Base-by-base conservation (phyloP, 2,113 vertebrate genomes). In the Camelus dromedarius region DNA sequence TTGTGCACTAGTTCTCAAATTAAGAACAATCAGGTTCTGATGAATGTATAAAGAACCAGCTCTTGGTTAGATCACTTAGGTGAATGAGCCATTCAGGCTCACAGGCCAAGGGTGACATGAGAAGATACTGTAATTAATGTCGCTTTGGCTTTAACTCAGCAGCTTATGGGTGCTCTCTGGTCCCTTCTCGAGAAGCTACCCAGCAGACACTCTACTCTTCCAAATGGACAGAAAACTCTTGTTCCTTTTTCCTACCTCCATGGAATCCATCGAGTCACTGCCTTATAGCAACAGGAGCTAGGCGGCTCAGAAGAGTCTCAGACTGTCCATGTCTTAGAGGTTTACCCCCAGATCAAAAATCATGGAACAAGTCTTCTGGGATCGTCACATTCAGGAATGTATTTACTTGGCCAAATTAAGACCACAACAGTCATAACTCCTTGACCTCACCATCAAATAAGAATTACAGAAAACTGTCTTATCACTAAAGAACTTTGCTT, bases 401-500 rank as follows among this genome's bases (percentile, higher is more conserved):
- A 67, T 35, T 89, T 89, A 92, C 32, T 89, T n/a, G 18, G 26
- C 42, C 58, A 54, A 66, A 72, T 30, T 58, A 92, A 58, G 38
- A 28, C n/a, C 62, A 72, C 24, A 50, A 69, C 1, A 77, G 28
- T 70, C 9, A 82, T 1, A 92, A 46, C 4, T 52, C 66, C 32
- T 77, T 70, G 67, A 87, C n/a, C 66, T 80, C 60, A 26, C 50
- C 30, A 82, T 35, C 56, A 81, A 60, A 46, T 62, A 92, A 79
- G 30, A 77, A 75, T 11, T 70, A 77, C 0, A 72, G 92, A 83
- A 93, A 93, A 96, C 1, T 4, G 1, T 69, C 8, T 52, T 92
- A 85, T 77, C 84, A 90, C 38, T 83, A 92, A 82, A 79, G 81
- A 70, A 79, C 3, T 79, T 76, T 50, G 67, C 58, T 87, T 93